These are phyloP conservation scores for Penaeus chinensis DNA, from an alignment of 1,140 invertebrate genomes.

Conservation along the genomic window DNA sequence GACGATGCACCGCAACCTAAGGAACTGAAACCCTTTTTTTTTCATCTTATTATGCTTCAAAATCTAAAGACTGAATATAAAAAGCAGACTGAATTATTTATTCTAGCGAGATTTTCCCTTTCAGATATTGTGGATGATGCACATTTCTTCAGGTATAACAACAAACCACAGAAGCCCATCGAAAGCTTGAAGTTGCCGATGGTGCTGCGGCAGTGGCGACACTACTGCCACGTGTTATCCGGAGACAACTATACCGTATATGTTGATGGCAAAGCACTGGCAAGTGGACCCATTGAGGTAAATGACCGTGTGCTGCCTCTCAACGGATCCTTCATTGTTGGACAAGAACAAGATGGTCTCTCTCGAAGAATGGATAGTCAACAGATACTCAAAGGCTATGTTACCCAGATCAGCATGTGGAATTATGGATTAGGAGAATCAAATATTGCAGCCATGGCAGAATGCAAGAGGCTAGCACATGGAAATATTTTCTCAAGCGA, in stretches of 20 bases:
- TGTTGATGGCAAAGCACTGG: not conserved
- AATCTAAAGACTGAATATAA: not conserved
- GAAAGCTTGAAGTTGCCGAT: not conserved
- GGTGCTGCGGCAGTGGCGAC: slow-evolving; percentile 20
- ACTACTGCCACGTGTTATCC: slow-evolving; percentile 35
- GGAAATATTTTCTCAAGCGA: slow-evolving; percentile 32
- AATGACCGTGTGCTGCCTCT: slow-evolving; percentile 13
- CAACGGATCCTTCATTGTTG: slow-evolving; percentile 15
- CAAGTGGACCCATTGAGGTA: not conserved
- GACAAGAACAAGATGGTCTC: slow-evolving; percentile 27
- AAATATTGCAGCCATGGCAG: not conserved
- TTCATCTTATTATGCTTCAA: no score
- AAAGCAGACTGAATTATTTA: not conserved
- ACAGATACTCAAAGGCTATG: slow-evolving; percentile 28
- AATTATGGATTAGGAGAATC: not conserved
- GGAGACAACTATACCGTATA: slow-evolving; percentile 30
- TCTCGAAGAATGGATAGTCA: not conserved
- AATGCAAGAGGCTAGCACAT: not conserved
- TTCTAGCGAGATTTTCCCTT: not conserved
- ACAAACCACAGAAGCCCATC: slow-evolving; percentile 4
- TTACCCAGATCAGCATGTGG: slow-evolving; percentile 14
- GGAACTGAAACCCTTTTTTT: no score
- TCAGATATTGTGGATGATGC: slow-evolving; percentile 19
- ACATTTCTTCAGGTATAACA: slow-evolving; percentile 31
- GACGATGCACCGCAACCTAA: no score